phyloP scores from a whole-genome alignment of 1,140 invertebrate genomes.

The Ephestia elutella region DNA sequence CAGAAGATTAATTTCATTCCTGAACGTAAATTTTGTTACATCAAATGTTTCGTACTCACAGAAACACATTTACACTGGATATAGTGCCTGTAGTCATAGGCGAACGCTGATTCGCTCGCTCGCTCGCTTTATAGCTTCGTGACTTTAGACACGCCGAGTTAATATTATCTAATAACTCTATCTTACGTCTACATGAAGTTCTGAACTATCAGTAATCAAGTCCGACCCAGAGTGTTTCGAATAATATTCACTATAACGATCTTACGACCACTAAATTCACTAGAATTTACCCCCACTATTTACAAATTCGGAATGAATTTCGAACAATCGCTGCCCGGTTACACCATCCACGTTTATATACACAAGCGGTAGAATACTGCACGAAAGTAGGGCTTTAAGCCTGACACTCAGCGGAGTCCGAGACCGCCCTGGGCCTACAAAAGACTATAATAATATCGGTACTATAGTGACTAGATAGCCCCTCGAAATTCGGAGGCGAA shows the following conservation, averaged over 20 bases:
- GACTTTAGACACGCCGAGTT: constrained; percentile 20
- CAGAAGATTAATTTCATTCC: constrained; percentile 14
- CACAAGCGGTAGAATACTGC: constrained; percentile 59
- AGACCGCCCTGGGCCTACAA: constrained; percentile 10
- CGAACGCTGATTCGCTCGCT: neutral
- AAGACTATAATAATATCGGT: constrained; percentile 34
- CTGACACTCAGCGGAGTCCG: constrained; percentile 10
- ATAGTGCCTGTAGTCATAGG: constrained; percentile 30
- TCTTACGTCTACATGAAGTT: constrained; percentile 48
- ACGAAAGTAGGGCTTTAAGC: constrained; percentile 37
- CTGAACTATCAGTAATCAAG: constrained; percentile 41
- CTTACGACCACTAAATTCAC: constrained; percentile 47
- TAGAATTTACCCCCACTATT: constrained; percentile 37
- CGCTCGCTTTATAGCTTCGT: constrained; percentile 4
- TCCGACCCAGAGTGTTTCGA: constrained; percentile 32
- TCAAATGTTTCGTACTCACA: neutral
- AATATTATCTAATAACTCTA: constrained; percentile 43
- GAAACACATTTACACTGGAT: constrained; percentile 22
- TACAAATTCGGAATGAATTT: constrained; percentile 31
- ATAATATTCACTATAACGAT: constrained; percentile 51
- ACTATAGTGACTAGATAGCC: constrained; percentile 64
- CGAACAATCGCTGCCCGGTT: neutral
- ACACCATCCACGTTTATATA: constrained; percentile 32
- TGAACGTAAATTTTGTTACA: neutral
- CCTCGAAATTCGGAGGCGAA: constrained; percentile 42